Evolutionary conservation across 2,888 invertebrate species (phyloP), one percentile per base, ranked within the genome.

Genomic region (Perizoma affinitatum): DNA sequence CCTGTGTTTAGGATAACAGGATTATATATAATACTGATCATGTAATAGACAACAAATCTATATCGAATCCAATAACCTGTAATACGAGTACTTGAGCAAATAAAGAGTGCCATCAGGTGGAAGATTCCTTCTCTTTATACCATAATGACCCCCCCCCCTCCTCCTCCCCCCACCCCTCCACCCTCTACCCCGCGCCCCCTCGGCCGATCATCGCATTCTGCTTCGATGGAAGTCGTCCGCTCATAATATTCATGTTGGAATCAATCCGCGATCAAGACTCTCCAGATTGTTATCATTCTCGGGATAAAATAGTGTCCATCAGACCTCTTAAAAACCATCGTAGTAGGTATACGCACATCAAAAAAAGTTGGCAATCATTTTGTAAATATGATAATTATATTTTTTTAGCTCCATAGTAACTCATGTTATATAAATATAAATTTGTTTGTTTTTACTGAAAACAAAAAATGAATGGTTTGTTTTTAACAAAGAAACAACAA

Each of bases 201-300:
- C 35, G 33, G 46, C 40, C 41, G 59, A 82, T 80, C 79, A 81
- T 76, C 80, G 74, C 69, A 85, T 84, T 82, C 83, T 78, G 73
- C 75, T 69, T 68, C 76, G 70, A 78, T 80, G 80, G 74, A 80
- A 73, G 81, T 80, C 81, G 79, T 78, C 81, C 74, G 73, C 63
- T 76, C 75, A 79, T 85, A 86, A 87, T 86, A 83, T 86, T 87
- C 81, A 83, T 60, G 42, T 70, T 66, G 72, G 78, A 84, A 84
- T 78, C 83, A 82, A 83, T 78, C 72, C 68, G 64, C 73, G 76
- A 83, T 83, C 81, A 77, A 78, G 71, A 75, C 78, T 76, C 72
- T 72, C 71, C 64, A 66, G 45, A 49, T 4, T 46, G 66, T 70
- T 75, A 38, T 57, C 22, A 45, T 49, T 54, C 43, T 7, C 11